Evolutionary conservation across 1,140 invertebrate genomes (phyloP).

Genomic region (Solenopsis invicta): DNA sequence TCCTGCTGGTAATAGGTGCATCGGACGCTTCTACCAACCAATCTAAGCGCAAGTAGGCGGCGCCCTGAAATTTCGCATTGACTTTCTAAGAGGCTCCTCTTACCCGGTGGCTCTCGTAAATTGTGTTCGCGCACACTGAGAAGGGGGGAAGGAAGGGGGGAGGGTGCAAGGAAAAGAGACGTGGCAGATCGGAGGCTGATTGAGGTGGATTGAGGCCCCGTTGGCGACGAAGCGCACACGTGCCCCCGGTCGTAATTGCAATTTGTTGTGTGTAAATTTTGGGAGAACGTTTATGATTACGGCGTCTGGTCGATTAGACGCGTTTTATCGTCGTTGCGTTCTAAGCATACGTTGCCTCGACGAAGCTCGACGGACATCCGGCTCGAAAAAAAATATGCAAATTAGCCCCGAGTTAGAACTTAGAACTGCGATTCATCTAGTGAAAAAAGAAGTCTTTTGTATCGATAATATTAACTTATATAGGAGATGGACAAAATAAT

Average conservation of each 20-base stretch:
- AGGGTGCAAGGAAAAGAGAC: neutral
- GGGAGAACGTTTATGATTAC: conserved; percentile 34
- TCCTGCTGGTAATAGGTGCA: conserved; percentile 61
- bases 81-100: conserved; percentile 61
- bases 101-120: conserved; percentile 74
- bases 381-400: conserved; percentile 41
- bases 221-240: conserved; percentile 34
- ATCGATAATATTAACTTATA: neutral
- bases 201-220: conserved; percentile 30
- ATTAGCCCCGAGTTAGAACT: conserved; percentile 12
- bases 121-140: conserved; percentile 27
- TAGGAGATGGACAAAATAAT: no score
- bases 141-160: neutral
- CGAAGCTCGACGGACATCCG: neutral
- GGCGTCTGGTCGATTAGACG: conserved; percentile 45
- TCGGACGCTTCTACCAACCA: conserved; percentile 42
- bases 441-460: neutral
- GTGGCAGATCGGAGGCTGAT: conserved; percentile 23
- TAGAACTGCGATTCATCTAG: neutral
- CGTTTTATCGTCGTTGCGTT: conserved; percentile 28
- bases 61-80: conserved; percentile 74
- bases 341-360: neutral
- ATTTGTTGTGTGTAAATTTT: conserved; percentile 58
- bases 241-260: conserved; percentile 41
- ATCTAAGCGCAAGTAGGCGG: conserved; percentile 71